Evolutionary conservation across 2,113 vertebrate species (phyloP).

Genomic region (Vireo altiloquus): DNA sequence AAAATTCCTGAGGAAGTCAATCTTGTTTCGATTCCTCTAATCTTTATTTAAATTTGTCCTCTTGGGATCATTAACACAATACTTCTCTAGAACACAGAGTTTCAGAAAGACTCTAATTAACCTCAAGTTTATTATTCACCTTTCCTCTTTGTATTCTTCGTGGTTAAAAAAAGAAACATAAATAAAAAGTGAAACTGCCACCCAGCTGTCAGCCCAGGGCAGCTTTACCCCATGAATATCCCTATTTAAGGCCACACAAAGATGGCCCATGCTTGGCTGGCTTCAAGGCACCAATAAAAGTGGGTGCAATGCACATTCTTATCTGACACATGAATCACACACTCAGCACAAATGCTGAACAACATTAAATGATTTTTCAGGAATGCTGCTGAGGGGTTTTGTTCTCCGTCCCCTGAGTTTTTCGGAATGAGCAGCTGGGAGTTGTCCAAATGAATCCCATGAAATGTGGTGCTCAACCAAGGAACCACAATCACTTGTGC

Average conservation of each 20-base stretch:
- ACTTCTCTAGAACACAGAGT: neutral
- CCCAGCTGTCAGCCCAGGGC: neutral
- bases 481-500: neutral
- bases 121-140: neutral
- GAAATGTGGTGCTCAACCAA: neutral
- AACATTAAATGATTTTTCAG: neutral
- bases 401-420: neutral
- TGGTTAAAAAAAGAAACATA: neutral
- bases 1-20: neutral
- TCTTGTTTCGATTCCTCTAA: neutral
- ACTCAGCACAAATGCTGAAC: neutral
- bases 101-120: neutral
- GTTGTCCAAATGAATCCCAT: neutral
- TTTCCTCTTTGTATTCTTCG: neutral
- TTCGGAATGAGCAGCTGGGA: neutral
- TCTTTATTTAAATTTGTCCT: slow-evolving; percentile 1
- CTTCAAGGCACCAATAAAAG: neutral
- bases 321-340: neutral
- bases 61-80: neutral
- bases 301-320: neutral
- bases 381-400: neutral
- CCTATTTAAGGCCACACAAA: neutral
- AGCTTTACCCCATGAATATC: neutral
- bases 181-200: neutral
- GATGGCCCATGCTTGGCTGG: rapidly evolving